These are phyloP conservation scores for Mesorhabditis spiculigera DNA, from an alignment of 2,888 invertebrate genomes.

Conservation along the genomic window DNA sequence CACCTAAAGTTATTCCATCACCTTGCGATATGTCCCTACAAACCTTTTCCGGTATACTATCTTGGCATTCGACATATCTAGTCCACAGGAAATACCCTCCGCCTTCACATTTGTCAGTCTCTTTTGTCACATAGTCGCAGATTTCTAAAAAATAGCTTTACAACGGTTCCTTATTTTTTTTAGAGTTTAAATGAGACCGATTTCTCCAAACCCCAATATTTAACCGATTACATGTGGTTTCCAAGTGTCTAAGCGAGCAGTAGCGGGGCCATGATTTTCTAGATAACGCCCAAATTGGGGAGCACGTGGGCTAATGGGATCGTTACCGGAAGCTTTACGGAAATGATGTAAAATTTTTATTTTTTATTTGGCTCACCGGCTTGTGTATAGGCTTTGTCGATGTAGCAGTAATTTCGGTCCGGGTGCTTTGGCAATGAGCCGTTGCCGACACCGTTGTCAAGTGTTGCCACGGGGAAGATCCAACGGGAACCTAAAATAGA, in stretches of 20 bases:
- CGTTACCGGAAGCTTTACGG: no score
- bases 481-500: not conserved
- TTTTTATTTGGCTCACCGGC: not conserved
- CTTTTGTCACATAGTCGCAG: conserved; percentile 33
- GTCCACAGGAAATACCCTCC: conserved; percentile 47
- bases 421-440: not conserved
- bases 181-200: no score
- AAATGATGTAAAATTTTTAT: no score
- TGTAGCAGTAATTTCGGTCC: not conserved
- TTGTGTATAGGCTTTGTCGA: not conserved
- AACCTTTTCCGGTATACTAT: conserved; percentile 13
- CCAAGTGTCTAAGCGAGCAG: no score
- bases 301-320: no score
- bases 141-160: conserved; percentile 17
- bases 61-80: conserved; percentile 32
- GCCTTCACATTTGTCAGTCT: conserved; percentile 43
- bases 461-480: not conserved
- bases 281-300: no score
- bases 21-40: not conserved
- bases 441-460: not conserved
- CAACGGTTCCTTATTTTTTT: no score
- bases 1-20: conserved; percentile 14
- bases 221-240: no score
- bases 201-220: no score
- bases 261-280: no score